Evolutionary conservation across 2,113 vertebrate species (phyloP).

Genomic region (Rattus rattus): DNA sequence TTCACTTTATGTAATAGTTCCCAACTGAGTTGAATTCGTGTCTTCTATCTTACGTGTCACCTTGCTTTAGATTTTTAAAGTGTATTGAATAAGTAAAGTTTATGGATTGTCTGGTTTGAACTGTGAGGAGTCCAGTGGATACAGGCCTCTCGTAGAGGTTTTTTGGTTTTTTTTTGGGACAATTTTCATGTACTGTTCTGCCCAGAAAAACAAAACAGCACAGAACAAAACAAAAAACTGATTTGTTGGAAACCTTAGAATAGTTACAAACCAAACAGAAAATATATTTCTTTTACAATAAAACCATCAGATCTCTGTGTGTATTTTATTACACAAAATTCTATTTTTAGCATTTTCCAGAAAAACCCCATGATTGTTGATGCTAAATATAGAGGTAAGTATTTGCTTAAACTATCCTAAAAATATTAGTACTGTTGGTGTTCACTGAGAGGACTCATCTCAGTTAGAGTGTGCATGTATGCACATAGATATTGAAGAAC

Average conservation of each 20-base stretch:
- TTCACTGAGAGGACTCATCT: neutral
- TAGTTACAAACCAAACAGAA: neutral
- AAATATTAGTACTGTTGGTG: neutral
- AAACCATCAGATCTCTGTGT: neutral
- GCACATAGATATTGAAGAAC: neutral
- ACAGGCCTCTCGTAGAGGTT: neutral
- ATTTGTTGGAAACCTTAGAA: neutral
- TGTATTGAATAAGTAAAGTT: neutral
- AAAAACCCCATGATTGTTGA: neutral
- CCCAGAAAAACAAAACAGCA: neutral
- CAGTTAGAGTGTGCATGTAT: neutral
- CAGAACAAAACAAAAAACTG: neutral
- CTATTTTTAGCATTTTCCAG: neutral
- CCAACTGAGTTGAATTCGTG: neutral
- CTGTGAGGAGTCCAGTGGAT: neutral
- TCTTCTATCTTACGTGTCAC: neutral
- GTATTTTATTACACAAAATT: neutral
- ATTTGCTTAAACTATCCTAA: neutral
- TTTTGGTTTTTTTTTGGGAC: neutral
- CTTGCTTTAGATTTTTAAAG: neutral
- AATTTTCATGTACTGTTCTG: neutral
- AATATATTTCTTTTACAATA: neutral
- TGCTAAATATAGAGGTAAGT: neutral
- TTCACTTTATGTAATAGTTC: neutral
- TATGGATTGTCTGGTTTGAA: neutral